These are phyloP conservation scores for Pluvianellus socialis DNA, from an alignment of 2,113 vertebrate species.

Conservation along the genomic window DNA sequence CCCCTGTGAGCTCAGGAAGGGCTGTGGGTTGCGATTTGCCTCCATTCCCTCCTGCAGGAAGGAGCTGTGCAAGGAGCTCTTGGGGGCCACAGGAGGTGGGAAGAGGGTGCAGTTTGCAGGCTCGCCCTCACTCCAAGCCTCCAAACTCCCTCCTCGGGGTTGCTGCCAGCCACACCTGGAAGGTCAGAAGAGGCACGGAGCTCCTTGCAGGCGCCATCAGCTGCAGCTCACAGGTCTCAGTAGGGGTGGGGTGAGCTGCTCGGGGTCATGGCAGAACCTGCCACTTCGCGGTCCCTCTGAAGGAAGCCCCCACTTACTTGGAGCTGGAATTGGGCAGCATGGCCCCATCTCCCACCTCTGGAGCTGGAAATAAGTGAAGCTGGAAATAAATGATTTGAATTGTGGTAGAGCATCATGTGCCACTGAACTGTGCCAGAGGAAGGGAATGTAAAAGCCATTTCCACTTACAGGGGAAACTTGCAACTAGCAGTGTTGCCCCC, in stretches of 20 bases:
- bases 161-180: background rate
- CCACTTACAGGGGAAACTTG: background rate
- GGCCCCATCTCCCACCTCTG: background rate
- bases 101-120: background rate
- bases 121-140: background rate
- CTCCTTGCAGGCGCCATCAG: background rate
- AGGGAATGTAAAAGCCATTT: background rate
- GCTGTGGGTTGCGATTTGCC: background rate
- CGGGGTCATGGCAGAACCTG: background rate
- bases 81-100: background rate
- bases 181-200: background rate
- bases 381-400: background rate
- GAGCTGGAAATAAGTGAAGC: background rate
- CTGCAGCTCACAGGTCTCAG: background rate
- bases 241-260: background rate
- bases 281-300: background rate
- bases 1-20: background rate
- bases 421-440: background rate
- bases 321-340: background rate
- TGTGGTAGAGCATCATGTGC: background rate
- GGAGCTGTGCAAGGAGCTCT: background rate
- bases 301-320: background rate
- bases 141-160: background rate
- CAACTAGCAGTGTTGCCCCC: background rate
- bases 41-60: accelerated